Evolutionary conservation across 2,113 vertebrate genomes (phyloP), one percentile per base, ranked within the genome.

Genomic region (Zosterops borbonicus): DNA sequence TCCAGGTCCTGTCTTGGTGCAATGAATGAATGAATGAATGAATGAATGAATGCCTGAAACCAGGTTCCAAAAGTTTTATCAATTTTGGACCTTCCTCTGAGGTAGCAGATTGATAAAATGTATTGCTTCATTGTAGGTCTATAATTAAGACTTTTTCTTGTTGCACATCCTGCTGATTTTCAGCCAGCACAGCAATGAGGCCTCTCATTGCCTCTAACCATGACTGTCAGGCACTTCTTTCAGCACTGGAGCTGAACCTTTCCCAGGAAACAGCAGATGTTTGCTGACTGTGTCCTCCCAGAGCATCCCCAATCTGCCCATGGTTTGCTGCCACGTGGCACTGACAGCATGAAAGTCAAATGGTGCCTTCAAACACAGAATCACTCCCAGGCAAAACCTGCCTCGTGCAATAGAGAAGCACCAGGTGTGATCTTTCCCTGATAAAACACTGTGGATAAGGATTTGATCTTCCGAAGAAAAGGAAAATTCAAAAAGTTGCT

Each of bases 371-470:
- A 71, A 74, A 73, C 24, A 22, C 49, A 68, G 35, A n/a, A 35
- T 60, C 29, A 83, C 60, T 95, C 47, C 76, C 64, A 87, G 86
- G 68, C 53, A 92, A 67, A 92, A 84, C 27, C 62, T 83, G 27
- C 64, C 47, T 63, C 0, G 0, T 0, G 0, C 33, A 28, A 42
- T 4, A 29, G 6, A 5, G 33, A 18, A 80, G 55, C 39, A 42
- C 31, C 52, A n/a, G 78, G 50, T 86, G 63, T 80, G 79, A 83
- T 74, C 55, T 55, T 79, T 63, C 42, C 55, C 39, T 28, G 37
- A 35, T 20, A 85, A 49, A 79, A 85, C 11, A 23, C 21, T 9
- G 12, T 46, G 65, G 63, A 20, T 70, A 74, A 88, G 42, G 63
- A 80, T 91, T 59, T 88, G 79, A 90, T 95, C 55, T 90, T 94